Percentiles rank a stretch among this genome's conserved stretches.
Conservation (phyloP, 2,888 invertebrate species). For the Apantesis nais region DNA sequence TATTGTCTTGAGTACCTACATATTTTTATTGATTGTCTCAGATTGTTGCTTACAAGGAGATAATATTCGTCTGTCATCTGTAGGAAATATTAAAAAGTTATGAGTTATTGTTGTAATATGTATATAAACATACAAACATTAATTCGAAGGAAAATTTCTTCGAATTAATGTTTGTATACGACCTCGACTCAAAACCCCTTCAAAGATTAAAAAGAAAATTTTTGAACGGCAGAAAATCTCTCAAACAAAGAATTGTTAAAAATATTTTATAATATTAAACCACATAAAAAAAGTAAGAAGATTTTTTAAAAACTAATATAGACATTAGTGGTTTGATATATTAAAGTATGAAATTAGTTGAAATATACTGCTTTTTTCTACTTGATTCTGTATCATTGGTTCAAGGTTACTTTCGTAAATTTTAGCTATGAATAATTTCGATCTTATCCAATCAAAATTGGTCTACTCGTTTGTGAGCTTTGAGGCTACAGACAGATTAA, state of each 20-base stretch:
- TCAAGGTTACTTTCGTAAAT: neutral
- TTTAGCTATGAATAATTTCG: neutral
- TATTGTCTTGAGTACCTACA: neutral
- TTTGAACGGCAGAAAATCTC: no score
- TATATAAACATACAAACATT: no score
- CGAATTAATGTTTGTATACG: no score
- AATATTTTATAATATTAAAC: neutral
- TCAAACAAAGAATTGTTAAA: neutral
- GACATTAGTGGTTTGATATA: no score
- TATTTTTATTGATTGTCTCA: neutral
- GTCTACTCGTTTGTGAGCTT: neutral
- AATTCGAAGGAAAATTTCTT: no score
- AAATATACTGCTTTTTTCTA: no score
- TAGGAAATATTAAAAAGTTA: no score
- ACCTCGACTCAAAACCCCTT: no score
- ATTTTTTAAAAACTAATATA: no score
- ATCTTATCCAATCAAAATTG: neutral
- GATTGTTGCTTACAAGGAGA: neutral
- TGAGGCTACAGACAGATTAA: neutral
- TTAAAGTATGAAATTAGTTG: no score
- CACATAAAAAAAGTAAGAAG: neutral
- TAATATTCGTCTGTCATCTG: neutral
- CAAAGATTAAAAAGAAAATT: no score
- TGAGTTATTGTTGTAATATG: no score
- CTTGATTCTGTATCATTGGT: neutral